Conservation (phyloP, 2,113 vertebrate genomes). For the Salvelinus alpinus region DNA sequence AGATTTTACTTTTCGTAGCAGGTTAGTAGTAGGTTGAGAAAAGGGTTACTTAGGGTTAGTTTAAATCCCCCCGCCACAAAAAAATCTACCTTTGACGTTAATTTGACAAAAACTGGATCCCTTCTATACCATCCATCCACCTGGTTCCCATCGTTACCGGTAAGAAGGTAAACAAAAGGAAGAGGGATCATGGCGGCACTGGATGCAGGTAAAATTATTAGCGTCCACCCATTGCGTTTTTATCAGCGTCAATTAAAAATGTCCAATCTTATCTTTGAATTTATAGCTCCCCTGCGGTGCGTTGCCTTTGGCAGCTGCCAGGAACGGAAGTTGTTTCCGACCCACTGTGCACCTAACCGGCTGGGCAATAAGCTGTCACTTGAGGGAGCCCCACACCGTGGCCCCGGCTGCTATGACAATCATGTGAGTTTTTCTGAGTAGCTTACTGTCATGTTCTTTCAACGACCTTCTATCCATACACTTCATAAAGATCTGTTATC, state of each 20-base stretch:
- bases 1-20: no score
- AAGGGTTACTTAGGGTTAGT: no score
- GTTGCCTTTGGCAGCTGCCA: conserved; percentile 75
- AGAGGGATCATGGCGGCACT: not conserved
- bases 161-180: conserved; percentile 22
- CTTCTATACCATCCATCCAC: not conserved
- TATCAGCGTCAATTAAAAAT: not conserved
- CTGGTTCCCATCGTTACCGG: conserved; percentile 46
- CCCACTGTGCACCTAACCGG: conserved; percentile 50
- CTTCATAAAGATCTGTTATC: not conserved
- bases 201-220: conserved; percentile 7
- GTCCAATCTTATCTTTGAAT: not conserved
- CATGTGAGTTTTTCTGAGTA: conserved; percentile 56
- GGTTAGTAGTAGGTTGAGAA: no score
- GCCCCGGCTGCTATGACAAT: conserved; percentile 77
- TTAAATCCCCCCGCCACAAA: no score
- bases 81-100: no score
- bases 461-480: not conserved
- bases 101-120: no score
- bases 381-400: conserved; percentile 44
- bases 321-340: conserved; percentile 72
- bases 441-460: not conserved
- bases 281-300: not conserved
- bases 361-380: conserved; percentile 62
- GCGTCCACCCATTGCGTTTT: not conserved